phyloP scores from a whole-genome alignment of 1,140 invertebrate species.

The Cotesia vestalis region DNA sequence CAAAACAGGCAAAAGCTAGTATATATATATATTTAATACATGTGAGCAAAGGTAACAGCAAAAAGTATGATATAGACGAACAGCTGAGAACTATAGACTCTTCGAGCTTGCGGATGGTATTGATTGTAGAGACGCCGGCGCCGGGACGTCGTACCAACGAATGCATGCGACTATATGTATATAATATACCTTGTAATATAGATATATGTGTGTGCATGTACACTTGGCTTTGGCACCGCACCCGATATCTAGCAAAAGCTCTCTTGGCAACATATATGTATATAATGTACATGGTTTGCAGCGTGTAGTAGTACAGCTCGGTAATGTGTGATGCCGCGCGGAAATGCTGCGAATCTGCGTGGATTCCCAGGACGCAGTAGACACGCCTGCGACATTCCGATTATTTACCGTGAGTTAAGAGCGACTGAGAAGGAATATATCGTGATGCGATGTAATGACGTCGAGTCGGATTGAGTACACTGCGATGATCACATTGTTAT shows the following conservation, averaged over 20 bases:
- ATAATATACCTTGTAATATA: constrained; percentile 6
- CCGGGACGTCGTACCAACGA: constrained; percentile 41
- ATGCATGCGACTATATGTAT: constrained; percentile 4
- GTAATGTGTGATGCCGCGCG: not conserved
- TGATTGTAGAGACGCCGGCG: constrained; percentile 61
- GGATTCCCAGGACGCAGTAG: constrained; percentile 33
- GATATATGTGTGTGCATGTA: not conserved
- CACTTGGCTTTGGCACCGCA: constrained; percentile 6
- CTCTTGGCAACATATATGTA: not conserved
- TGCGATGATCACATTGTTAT: constrained; percentile 19
- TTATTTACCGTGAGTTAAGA: not conserved
- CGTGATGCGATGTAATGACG: not conserved
- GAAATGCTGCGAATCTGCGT: constrained; percentile 5
- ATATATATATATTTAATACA: not conserved
- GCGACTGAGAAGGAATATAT: not conserved
- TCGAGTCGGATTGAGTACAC: not conserved
- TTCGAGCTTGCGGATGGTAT: constrained; percentile 51
- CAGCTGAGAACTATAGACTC: constrained; percentile 46
- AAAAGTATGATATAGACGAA: constrained; percentile 41
- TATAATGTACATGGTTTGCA: not conserved
- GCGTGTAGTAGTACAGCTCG: too few relatives aligned
- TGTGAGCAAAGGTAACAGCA: constrained; percentile 36
- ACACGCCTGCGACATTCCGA: constrained; percentile 34
- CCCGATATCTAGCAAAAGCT: constrained; percentile 19
- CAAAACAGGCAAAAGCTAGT: too few relatives aligned